Base-by-base conservation (phyloP, 2,113 vertebrate species). In the Pomatorhinus ruficollis region DNA sequence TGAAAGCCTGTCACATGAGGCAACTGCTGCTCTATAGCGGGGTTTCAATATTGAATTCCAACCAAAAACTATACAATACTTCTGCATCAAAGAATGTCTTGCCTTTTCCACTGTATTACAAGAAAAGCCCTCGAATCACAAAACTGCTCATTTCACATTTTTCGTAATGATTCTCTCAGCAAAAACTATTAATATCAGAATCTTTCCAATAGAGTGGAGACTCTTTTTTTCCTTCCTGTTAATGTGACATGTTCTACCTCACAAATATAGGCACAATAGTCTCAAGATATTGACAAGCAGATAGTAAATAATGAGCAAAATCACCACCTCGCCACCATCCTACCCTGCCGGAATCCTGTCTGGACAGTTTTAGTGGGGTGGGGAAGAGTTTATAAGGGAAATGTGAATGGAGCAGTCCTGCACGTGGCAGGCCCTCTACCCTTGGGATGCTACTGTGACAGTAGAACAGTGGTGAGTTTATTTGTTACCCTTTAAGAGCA, bases 351-450 rank as follows among this genome's bases (percentile, higher is more conserved):
- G 90, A 86, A 74, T 74, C 42, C 7, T 6, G 3, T 77, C 35
- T 56, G 57, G 35, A 56, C 10, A 47, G 9, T 30, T 83, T 61
- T 71, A 57, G 11, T 4, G 5, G 25, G 1, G 4, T 24, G 6
- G 5, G 18, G 27, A 40, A 64, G 23, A n/a, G 2, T 87, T 89
- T 53, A 12, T 56, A 56, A 39, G 39, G 42, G 40, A 81, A 60
- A 63, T 25, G 10, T 23, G 61, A 50, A 30, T 50, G 42, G 70
- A 56, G 50, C 11, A 52, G 59, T 19, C 4, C 3, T 0, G 1
- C 3, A 4, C 0, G 0, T 4, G 1, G 1, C 28, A 69, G 70
- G 12, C 10, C 21, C 16, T 17, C 64, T 5, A 5, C 35, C 21
- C 30, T 23, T 7, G 4, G 35, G 39, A 19, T 37, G 37, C 13